Conservation (phyloP, 2,797 vertebrate genomes). For the Pangasius mekongensis region DNA sequence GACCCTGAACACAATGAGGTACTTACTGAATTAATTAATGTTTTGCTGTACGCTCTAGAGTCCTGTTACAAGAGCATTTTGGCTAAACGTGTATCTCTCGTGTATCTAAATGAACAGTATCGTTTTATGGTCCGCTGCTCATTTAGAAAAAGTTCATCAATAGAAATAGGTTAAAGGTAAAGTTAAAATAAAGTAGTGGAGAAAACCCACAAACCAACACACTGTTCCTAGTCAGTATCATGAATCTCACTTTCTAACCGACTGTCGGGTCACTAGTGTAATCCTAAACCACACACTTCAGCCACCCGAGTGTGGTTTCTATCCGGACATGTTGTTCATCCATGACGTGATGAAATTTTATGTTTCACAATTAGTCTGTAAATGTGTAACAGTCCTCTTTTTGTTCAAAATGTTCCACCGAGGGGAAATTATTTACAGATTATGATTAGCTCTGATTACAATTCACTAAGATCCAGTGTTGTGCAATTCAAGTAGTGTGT, state of each 20-base stretch:
- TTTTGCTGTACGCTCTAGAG: not conserved
- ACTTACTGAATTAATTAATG: not conserved
- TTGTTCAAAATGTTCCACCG: not conserved
- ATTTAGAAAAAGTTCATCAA: too few relatives aligned
- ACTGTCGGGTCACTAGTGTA: not conserved
- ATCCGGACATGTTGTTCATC: not conserved
- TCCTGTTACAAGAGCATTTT: not conserved
- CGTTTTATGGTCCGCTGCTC: not conserved
- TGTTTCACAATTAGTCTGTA: conserved; percentile 6
- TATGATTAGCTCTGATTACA: conserved; percentile 21
- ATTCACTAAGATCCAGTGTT: not conserved
- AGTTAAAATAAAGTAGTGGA: not conserved
- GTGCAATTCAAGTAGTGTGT: conserved; percentile 9
- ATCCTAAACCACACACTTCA: not conserved
- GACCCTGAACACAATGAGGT: not conserved
- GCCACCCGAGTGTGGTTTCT: not conserved
- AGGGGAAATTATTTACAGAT: conserved; percentile 25
- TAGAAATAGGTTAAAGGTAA: not conserved
- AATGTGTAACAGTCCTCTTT: conserved; percentile 35
- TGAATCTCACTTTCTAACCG: not conserved
- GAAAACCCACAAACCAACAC: not conserved
- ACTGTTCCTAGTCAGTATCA: not conserved
- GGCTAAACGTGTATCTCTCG: not conserved
- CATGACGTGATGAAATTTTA: not conserved
- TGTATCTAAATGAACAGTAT: not conserved